Base-by-base conservation (phyloP, 2,888 invertebrate species). In the Athripsodes cinereus region DNA sequence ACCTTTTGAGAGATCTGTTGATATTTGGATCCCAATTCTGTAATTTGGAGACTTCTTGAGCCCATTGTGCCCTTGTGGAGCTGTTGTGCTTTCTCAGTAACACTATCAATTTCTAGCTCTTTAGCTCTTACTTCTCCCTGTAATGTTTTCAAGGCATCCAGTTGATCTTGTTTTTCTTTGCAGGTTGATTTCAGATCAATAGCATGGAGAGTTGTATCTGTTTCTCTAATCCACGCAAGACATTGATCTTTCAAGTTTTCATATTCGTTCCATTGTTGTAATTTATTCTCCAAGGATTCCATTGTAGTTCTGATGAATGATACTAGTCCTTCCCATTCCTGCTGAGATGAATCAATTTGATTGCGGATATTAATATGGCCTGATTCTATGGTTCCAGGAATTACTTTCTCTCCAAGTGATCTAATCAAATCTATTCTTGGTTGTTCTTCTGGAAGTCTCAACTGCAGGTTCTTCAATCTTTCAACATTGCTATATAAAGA, bases 191-290 rank as follows among this genome's bases (percentile, higher is more conserved):
- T 93, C 31, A 93, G 77, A 66, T 94, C 93, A 8, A 96, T 85
- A 13, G 91, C 89, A 70, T 94, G 94, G 21, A 96, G 79, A 70
- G 88, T 88, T 19, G 86, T 88, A 67, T 96, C 96, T 0, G 91
- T 89, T 61, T 91, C 89, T 62, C 92, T 83, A 55, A 96, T 85
- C 96, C 96, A 96, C 31, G 82, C 74, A 58, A 91, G 77, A 65
- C 94, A 92, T 63, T 88, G 85, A 66, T 95, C 94, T 70, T 91
- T 90, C 68, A 91, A 78, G 19, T 82, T 81, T 70, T 96, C 96
- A 69, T 93, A 96, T 68, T 95, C 94, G 55, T 87, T 85, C 96
- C 96, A 96, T 68, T 92, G 91, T 67, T 88, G 87, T 52, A 96
- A 79, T 70, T 94, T 92, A 50, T 80, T 83, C 71, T 95, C 91